These are phyloP conservation scores for Hirtodrosophila trivittata DNA, from an alignment of 2,888 invertebrate genomes.

Conservation along the genomic window DNA sequence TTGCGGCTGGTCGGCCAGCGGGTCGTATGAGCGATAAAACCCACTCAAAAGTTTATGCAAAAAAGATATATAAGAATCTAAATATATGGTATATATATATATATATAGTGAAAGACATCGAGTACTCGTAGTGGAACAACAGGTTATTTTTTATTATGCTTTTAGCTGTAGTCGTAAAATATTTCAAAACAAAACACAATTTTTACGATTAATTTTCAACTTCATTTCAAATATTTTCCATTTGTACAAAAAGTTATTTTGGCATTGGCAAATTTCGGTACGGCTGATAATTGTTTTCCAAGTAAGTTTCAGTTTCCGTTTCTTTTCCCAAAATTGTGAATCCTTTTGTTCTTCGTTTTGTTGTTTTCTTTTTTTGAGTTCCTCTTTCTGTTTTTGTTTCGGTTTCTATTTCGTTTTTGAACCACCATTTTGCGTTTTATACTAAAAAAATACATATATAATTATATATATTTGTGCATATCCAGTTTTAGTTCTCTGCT, in stretches of 20 bases:
- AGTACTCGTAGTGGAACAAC: background rate
- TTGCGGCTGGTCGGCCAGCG: conserved; percentile 11
- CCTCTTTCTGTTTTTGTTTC: conserved; percentile 21
- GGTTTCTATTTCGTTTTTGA: conserved; percentile 17
- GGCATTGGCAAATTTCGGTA: conserved; percentile 82
- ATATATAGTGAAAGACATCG: background rate
- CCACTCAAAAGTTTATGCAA: no score
- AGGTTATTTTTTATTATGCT: background rate
- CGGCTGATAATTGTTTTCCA: conserved; percentile 84
- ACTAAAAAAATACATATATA: conserved; percentile 30
- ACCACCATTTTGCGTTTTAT: conserved; percentile 43
- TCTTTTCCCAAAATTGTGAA: conserved; percentile 39
- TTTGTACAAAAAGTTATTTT: conserved; percentile 78
- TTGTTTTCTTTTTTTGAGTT: conserved; percentile 9
- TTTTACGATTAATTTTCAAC: conserved; percentile 40
- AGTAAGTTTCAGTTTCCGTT: conserved; percentile 80
- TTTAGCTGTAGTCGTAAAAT: background rate
- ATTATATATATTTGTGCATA: conserved; percentile 36
- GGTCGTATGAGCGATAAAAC: conserved; percentile 23
- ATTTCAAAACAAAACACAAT: background rate
- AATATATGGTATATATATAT: background rate
- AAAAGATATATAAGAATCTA: no score
- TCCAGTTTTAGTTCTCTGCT: conserved; percentile 46
- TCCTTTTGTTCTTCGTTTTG: background rate
- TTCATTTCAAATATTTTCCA: conserved; percentile 57